Conservation (phyloP, 2,888 invertebrate species). For the Cosmia pyralina region DNA sequence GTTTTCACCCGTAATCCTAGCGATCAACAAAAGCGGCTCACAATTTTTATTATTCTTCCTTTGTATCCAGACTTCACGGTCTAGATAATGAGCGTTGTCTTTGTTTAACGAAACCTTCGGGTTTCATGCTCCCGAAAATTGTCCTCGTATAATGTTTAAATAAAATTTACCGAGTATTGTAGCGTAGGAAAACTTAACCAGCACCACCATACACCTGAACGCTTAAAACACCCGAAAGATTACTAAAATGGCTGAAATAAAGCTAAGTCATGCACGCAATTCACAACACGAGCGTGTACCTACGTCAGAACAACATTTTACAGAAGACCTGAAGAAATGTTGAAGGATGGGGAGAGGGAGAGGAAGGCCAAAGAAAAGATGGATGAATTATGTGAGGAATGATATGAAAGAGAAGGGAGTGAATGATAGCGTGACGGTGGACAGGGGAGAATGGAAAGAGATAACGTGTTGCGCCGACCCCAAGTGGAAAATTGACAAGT, state of each 20-base stretch:
- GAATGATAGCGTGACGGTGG: too few relatives aligned
- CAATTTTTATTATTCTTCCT: constrained; percentile 40
- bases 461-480: too few relatives aligned
- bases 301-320: too few relatives aligned
- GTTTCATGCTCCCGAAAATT: constrained; percentile 31
- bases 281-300: too few relatives aligned
- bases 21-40: constrained; percentile 33
- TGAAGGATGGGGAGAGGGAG: too few relatives aligned
- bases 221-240: background rate
- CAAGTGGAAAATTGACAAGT: constrained; percentile 25
- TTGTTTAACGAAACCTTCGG: constrained; percentile 29
- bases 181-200: background rate
- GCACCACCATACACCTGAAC: too few relatives aligned
- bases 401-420: too few relatives aligned
- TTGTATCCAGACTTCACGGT: constrained; percentile 55
- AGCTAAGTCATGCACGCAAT: background rate
- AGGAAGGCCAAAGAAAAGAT: too few relatives aligned
- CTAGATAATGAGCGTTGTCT: constrained; percentile 53
- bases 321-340: too few relatives aligned
- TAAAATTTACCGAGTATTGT: background rate
- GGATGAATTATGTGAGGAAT: too few relatives aligned
- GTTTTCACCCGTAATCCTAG: constrained; percentile 1
- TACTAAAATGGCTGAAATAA: background rate
- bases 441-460: too few relatives aligned
- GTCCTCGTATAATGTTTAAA: constrained; percentile 22